phyloP scores from a whole-genome alignment of 2,797 vertebrate species.

The Pangasius mekongensis region DNA sequence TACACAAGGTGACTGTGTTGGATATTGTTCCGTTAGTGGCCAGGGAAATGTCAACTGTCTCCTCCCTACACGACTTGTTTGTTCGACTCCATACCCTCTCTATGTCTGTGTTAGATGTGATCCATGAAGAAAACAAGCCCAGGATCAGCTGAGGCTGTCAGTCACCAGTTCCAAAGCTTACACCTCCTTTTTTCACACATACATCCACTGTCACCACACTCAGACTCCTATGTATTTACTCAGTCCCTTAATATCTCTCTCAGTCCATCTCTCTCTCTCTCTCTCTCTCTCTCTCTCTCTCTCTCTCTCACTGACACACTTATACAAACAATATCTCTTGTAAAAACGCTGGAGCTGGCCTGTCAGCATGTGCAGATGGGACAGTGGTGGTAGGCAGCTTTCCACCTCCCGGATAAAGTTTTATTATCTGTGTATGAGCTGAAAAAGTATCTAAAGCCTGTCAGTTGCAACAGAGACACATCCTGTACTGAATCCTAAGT shows the following conservation, averaged over 20 bases:
- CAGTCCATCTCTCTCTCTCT: not conserved
- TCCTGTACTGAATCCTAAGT: not conserved
- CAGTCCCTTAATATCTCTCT: conserved; percentile 5
- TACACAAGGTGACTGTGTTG: conserved; percentile 57
- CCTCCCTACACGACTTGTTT: not conserved
- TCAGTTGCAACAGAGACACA: not conserved
- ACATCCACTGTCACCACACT: not conserved
- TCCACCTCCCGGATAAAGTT: not conserved
- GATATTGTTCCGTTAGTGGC: conserved; percentile 51
- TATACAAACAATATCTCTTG: not conserved
- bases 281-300: not conserved
- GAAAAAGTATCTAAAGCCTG: not conserved
- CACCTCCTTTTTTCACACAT: not conserved
- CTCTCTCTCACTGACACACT: not conserved
- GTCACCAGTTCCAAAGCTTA: not conserved
- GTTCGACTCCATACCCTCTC: conserved; percentile 3
- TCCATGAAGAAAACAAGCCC: not conserved
- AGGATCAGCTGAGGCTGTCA: conserved; percentile 2
- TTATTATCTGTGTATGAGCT: not conserved
- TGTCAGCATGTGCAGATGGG: not conserved
- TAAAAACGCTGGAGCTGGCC: conserved; percentile 4
- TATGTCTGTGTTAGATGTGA: not conserved
- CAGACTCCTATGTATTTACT: not conserved
- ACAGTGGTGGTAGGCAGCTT: not conserved
- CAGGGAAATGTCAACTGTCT: conserved; percentile 55